Evolutionary conservation across 2,113 vertebrate species (phyloP).

Genomic region (Agapornis roseicollis): DNA sequence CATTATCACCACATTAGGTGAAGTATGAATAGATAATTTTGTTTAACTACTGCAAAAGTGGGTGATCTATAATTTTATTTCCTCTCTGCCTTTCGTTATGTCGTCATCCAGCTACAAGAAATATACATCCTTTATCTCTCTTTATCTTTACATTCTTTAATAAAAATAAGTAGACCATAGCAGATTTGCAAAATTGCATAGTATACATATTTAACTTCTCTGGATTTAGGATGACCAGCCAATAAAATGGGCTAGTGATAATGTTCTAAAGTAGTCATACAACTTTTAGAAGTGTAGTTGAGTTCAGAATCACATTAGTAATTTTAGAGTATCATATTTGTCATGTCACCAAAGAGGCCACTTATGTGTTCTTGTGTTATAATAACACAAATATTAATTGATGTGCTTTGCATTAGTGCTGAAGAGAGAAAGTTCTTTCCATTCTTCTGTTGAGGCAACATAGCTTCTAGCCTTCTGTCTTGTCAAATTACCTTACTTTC

Average conservation of each 20-base stretch:
- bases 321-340: not conserved
- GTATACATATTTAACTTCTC: not conserved
- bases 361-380: not conserved
- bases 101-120: not conserved
- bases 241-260: not conserved
- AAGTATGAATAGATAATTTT: not conserved
- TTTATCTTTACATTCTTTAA: not conserved
- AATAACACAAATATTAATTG: not conserved
- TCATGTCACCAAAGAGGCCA: not conserved
- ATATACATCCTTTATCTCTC: not conserved
- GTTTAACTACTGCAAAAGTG: not conserved
- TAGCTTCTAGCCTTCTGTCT: not conserved
- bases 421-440: not conserved
- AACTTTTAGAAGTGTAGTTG: not conserved
- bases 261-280: not conserved
- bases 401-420: not conserved
- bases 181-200: not conserved
- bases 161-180: not conserved
- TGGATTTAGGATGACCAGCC: not conserved
- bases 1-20: not conserved
- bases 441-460: not conserved
- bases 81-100: not conserved
- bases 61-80: not conserved
- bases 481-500: not conserved
- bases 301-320: not conserved